Percentiles rank a stretch among this genome's conserved stretches.
These are phyloP conservation scores for Gymnopithys bicolor DNA, from an alignment of 2,797 vertebrate genomes.

Conservation along the genomic window DNA sequence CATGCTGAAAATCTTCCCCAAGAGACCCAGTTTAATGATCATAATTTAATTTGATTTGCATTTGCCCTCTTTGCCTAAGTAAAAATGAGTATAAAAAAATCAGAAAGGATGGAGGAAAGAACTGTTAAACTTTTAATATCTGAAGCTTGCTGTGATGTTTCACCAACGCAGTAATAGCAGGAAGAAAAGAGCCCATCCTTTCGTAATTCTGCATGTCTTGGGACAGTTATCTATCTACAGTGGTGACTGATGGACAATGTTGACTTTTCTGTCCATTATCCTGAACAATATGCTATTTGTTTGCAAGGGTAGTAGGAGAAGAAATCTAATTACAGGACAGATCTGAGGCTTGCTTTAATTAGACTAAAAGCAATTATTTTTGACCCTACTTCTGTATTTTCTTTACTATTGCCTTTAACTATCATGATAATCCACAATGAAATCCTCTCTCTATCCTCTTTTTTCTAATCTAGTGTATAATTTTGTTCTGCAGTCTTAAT, in stretches of 20 bases:
- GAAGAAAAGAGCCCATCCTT: neutral
- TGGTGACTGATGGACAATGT: neutral
- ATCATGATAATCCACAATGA: neutral
- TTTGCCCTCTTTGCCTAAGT: conserved; percentile 27
- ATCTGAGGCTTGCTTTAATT: neutral
- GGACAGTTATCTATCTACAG: neutral
- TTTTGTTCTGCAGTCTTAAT: neutral
- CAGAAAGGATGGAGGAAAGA: neutral
- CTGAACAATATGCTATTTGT: neutral
- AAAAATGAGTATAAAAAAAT: neutral
- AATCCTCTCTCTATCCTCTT: neutral
- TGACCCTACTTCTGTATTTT: neutral
- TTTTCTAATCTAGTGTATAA: neutral
- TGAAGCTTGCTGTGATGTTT: neutral
- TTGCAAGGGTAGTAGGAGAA: neutral
- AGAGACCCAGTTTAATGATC: neutral
- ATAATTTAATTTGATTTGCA: conserved; percentile 39
- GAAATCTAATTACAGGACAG: neutral
- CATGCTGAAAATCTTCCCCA: neutral
- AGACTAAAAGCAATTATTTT: neutral
- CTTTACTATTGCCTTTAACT: neutral
- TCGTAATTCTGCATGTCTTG: neutral
- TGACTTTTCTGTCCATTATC: neutral
- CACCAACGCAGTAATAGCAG: neutral
- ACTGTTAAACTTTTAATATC: neutral